Evolutionary conservation across 1,140 invertebrate genomes (phyloP).

Genomic region (Pogonomyrmex barbatus): DNA sequence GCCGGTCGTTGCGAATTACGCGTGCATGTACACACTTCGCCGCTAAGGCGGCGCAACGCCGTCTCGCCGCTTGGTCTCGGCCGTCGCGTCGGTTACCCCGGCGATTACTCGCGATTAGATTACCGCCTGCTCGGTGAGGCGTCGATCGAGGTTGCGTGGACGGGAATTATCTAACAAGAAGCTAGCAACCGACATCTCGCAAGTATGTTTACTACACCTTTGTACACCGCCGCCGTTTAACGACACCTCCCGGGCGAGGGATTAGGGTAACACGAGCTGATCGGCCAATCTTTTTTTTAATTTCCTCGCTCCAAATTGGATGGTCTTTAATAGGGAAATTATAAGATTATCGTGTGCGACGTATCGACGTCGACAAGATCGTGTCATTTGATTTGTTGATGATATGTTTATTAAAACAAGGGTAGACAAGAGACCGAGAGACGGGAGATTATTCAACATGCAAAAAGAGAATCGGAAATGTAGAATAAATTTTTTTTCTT

Average conservation of each 20-base stretch:
- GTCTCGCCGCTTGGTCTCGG: constrained; percentile 38
- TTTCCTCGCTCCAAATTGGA: neutral
- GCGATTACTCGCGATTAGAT: constrained; percentile 60
- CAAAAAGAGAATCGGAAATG: no score
- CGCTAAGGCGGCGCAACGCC: constrained; percentile 40
- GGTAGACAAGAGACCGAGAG: no score
- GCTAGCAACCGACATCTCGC: constrained; percentile 23
- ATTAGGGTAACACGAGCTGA: neutral
- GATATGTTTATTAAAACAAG: no score
- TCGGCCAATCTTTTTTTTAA: neutral
- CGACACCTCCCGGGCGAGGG: neutral
- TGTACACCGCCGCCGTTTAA: neutral
- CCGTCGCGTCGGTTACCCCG: constrained; percentile 32
- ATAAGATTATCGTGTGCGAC: no score
- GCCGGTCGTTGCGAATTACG: constrained; percentile 51
- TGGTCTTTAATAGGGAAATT: no score
- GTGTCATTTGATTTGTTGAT: no score
- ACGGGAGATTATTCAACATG: no score
- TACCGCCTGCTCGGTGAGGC: constrained; percentile 29
- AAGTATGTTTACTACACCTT: constrained; percentile 17
- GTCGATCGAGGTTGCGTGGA: constrained; percentile 37
- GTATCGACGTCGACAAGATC: no score
- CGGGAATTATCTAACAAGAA: constrained; percentile 53
- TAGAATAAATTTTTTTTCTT: no score
- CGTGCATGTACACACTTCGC: neutral